Conservation (phyloP, 2,888 invertebrate genomes). For the Ophioninae sp. region DNA sequence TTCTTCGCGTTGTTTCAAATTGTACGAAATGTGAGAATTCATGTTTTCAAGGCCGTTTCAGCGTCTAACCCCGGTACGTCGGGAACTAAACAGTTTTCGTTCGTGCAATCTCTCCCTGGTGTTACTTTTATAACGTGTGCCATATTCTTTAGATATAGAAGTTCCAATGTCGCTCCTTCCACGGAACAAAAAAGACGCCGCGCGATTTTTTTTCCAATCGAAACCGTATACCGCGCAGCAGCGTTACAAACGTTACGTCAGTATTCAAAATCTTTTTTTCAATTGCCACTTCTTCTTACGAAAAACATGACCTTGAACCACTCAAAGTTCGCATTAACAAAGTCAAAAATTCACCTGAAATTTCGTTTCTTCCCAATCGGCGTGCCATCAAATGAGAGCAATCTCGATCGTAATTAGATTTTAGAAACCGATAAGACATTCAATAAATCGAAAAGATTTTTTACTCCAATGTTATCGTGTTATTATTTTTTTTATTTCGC, state of each 20-base stretch:
- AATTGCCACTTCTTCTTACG: not conserved
- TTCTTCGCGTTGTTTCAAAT: not conserved
- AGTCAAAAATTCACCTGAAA: not conserved
- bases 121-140: constrained; percentile 6
- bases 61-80: not conserved
- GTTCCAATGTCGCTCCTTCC: constrained; percentile 65
- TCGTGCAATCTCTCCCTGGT: not conserved
- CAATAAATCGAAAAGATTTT: not conserved
- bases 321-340: not conserved
- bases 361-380: not conserved
- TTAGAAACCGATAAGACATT: too few relatives aligned
- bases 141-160: constrained; percentile 62
- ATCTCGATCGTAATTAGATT: not conserved
- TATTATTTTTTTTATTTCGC: not conserved
- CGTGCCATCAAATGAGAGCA: not conserved
- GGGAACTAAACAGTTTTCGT: not conserved
- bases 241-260: not conserved
- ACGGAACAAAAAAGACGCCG: constrained; percentile 30
- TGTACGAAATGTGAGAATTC: not conserved
- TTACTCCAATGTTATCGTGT: too few relatives aligned
- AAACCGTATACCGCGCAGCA: not conserved
- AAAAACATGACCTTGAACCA: not conserved
- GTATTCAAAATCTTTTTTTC: not conserved
- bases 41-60: not conserved
- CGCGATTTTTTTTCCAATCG: not conserved